phyloP scores from a whole-genome alignment of 2,113 vertebrate species.

The Urocitellus parryii region DNA sequence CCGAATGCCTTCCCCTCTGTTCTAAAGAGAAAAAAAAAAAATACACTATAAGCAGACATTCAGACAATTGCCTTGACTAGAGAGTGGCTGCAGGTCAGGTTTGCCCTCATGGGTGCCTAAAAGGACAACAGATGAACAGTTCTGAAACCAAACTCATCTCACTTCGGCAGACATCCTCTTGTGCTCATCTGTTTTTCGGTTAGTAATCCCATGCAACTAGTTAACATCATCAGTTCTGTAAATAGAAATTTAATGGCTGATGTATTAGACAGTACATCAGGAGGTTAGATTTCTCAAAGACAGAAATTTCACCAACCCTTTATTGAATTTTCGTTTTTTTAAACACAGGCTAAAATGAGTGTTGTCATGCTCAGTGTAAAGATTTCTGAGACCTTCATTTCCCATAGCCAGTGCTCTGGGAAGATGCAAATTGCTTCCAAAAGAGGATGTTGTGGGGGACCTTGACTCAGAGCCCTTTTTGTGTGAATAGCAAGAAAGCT shows the following conservation, averaged over 20 bases:
- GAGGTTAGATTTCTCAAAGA: constrained; percentile 42
- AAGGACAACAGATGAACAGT: background rate
- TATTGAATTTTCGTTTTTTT: background rate
- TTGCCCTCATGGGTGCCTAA: background rate
- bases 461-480: background rate
- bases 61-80: background rate
- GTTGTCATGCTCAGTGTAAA: background rate
- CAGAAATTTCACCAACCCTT: background rate
- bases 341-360: background rate
- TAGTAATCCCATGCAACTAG: background rate
- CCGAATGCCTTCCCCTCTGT: background rate
- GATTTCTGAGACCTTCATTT: background rate
- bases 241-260: background rate
- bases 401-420: background rate
- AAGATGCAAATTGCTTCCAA: background rate
- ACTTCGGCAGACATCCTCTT: background rate
- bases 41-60: background rate
- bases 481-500: constrained; percentile 42
- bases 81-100: background rate
- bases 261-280: background rate
- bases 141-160: background rate
- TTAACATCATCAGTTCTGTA: background rate
- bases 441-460: background rate
- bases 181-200: background rate
- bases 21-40: constrained; percentile 15